Percentiles rank a stretch among this genome's conserved stretches.
Evolutionary conservation across 2,113 vertebrate species (phyloP).

Genomic region (Oncorhynchus gorbuscha): DNA sequence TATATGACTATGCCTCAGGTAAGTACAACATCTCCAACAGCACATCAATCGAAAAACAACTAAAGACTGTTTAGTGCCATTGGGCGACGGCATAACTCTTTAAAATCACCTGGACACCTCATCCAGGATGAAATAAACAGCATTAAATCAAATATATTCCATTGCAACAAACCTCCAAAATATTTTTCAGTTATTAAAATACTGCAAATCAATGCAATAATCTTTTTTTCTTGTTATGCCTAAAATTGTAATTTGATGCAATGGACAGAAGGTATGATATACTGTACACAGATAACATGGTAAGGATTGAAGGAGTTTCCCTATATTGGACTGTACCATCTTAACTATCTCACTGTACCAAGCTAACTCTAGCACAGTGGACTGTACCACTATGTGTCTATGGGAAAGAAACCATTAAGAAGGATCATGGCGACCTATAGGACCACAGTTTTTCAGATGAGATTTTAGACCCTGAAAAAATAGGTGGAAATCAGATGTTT

Average conservation of each 20-base stretch:
- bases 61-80: conserved; percentile 3
- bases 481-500: conserved; percentile 18
- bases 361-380: no score
- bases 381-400: no score
- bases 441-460: no score
- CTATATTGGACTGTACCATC: no score
- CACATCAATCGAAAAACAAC: conserved; percentile 22
- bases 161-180: conserved; percentile 53
- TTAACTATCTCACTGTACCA: no score
- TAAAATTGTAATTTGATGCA: conserved; percentile 12
- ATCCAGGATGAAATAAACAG: conserved; percentile 50
- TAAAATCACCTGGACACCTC: conserved; percentile 64
- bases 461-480: no score
- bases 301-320: no score
- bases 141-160: conserved; percentile 53
- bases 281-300: background rate
- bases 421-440: no score
- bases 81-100: conserved; percentile 52
- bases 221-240: conserved; percentile 26
- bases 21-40: conserved; percentile 36
- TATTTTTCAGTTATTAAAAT: conserved; percentile 37
- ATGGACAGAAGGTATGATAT: conserved; percentile 19
- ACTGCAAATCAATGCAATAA: conserved; percentile 38
- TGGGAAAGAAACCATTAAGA: no score
- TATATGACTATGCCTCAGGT: no score